Evolutionary conservation across 2,113 vertebrate genomes (phyloP).

Genomic region (Chamaetylas fuelleborni): DNA sequence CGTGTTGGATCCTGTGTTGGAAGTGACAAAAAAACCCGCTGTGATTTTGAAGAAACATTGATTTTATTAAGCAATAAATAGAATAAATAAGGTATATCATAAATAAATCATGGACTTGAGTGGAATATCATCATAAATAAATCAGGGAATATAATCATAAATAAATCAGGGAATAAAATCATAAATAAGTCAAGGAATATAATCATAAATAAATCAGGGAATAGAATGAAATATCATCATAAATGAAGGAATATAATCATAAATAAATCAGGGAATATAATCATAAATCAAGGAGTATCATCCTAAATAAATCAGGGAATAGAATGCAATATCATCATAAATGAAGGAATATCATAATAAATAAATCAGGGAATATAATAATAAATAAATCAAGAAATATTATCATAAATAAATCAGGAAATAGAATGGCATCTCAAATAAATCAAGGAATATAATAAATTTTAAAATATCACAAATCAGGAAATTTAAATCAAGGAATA

Average conservation of each 20-base stretch:
- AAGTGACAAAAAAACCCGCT: not conserved
- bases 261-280: too few relatives aligned
- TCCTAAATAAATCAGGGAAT: not conserved
- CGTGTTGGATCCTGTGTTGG: not conserved
- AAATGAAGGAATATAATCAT: too few relatives aligned
- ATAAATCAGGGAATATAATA: too few relatives aligned
- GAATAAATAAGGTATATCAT: slow-evolving; percentile 17
- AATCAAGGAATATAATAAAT: too few relatives aligned
- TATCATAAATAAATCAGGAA: too few relatives aligned
- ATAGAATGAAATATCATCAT: too few relatives aligned
- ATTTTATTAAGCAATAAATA: slow-evolving; percentile 56
- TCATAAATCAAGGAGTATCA: too few relatives aligned
- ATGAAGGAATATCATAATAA: too few relatives aligned
- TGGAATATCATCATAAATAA: not conserved
- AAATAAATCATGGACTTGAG: not conserved
- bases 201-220: too few relatives aligned
- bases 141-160: not conserved
- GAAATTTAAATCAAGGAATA: too few relatives aligned
- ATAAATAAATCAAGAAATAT: not conserved
- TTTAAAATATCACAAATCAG: too few relatives aligned
- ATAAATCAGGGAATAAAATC: not conserved
- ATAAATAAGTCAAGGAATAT: not conserved
- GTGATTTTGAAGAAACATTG: not conserved
- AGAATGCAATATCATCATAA: not conserved
- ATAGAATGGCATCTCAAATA: too few relatives aligned